These are phyloP conservation scores for Gambusia holbrooki DNA, from an alignment of 2,113 vertebrate genomes.

Conservation along the genomic window DNA sequence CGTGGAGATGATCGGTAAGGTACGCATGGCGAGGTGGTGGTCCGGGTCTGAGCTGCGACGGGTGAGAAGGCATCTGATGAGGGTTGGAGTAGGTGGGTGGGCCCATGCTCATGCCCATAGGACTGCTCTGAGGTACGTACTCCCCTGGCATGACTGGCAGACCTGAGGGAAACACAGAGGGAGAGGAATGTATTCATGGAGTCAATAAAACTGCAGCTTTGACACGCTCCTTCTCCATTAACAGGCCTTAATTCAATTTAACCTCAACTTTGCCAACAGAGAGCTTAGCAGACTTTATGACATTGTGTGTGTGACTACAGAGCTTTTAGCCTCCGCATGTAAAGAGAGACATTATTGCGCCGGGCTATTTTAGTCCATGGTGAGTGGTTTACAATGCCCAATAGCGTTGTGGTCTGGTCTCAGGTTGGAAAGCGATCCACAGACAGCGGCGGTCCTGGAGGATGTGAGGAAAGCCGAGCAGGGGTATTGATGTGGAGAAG, in stretches of 20 bases:
- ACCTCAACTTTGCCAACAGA: conserved; percentile 54
- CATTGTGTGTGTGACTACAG: conserved; percentile 45
- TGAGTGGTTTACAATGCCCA: conserved; percentile 77
- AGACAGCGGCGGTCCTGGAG: conserved; percentile 66
- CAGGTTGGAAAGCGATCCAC: conserved; percentile 76
- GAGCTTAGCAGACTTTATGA: conserved; percentile 64
- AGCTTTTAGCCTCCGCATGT: conserved; percentile 51
- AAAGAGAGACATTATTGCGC: conserved; percentile 70
- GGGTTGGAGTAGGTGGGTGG: conserved; percentile 91
- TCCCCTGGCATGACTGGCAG: conserved; percentile 97
- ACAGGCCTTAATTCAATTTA: conserved; percentile 67
- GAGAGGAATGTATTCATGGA: conserved; percentile 45
- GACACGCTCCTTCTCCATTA: conserved; percentile 48
- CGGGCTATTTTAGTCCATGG: conserved; percentile 70
- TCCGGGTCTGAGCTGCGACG: conserved; percentile 91
- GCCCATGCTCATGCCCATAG: conserved; percentile 99
- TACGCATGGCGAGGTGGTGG: conserved; percentile 88
- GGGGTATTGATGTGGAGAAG: conserved; percentile 69
- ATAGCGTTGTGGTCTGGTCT: conserved; percentile 75
- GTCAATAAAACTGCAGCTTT: conserved; percentile 49
- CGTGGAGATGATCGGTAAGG: conserved; percentile 82
- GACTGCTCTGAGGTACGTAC: conserved; percentile 97
- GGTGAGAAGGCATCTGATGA: conserved; percentile 93
- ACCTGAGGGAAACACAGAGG: conserved; percentile 83
- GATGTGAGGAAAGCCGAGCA: conserved; percentile 67